Evolutionary conservation across 2,888 invertebrate species (phyloP).

Genomic region (Limnephilus marmoratus): DNA sequence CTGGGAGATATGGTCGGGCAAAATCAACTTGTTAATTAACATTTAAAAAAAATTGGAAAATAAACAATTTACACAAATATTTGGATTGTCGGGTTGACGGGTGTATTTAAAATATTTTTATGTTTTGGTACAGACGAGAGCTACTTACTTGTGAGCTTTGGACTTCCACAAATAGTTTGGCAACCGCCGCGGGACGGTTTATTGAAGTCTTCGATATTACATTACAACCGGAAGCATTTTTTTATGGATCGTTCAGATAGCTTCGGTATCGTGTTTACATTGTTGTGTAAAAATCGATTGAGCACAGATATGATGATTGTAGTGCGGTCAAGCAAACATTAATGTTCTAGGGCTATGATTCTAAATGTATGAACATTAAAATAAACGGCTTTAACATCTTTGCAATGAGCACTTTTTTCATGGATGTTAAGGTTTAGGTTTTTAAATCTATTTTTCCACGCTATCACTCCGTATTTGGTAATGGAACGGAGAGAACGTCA

Average conservation of each 20-base stretch:
- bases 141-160: neutral
- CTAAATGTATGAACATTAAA: neutral
- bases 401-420: neutral
- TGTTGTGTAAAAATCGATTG: neutral
- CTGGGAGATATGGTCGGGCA: neutral
- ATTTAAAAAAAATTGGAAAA: neutral
- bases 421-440: neutral
- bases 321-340: neutral
- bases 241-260: neutral
- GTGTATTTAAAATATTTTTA: neutral
- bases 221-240: neutral
- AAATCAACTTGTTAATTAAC: neutral
- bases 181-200: neutral
- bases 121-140: neutral
- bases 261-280: neutral
- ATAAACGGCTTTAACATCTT: neutral
- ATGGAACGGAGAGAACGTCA: neutral
- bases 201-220: neutral
- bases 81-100: neutral
- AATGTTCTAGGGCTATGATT: neutral
- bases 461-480: neutral
- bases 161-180: constrained; percentile 2
- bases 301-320: neutral
- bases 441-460: neutral
- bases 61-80: neutral